Evolutionary conservation across 2,888 invertebrate genomes (phyloP).

Genomic region (Stenoptilia bipunctidactyla): DNA sequence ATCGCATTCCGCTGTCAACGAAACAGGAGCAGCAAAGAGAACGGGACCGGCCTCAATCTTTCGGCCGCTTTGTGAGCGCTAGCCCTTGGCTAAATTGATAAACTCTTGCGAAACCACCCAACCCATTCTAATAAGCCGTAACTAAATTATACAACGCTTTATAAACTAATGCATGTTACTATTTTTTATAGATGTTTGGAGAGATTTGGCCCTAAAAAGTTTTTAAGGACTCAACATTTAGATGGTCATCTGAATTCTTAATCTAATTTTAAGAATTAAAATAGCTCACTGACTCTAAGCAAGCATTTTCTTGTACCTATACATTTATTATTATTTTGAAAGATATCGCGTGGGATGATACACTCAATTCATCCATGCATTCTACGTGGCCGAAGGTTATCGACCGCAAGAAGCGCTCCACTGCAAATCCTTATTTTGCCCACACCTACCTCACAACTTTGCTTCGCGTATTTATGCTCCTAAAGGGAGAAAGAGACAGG

Average conservation of each 20-base stretch:
- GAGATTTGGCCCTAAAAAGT: too few relatives aligned
- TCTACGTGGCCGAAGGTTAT: slow-evolving; percentile 40
- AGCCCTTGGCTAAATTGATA: slow-evolving; percentile 62
- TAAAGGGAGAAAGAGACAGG: slow-evolving; percentile 4
- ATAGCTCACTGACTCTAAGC: too few relatives aligned
- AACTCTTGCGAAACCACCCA: slow-evolving; percentile 64
- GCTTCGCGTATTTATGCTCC: slow-evolving; percentile 14
- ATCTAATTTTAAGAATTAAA: too few relatives aligned
- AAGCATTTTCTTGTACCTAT: too few relatives aligned
- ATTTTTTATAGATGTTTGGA: too few relatives aligned
- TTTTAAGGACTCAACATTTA: too few relatives aligned
- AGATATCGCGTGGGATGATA: not conserved
- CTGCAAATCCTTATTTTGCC: slow-evolving; percentile 51
- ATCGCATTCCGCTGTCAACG: slow-evolving; percentile 56
- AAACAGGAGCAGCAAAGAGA: slow-evolving; percentile 55
- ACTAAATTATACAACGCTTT: slow-evolving; percentile 34
- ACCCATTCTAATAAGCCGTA: slow-evolving; percentile 57
- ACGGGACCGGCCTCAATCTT: slow-evolving; percentile 42
- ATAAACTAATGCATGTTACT: slow-evolving; percentile 1
- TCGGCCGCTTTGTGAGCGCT: slow-evolving; percentile 43
- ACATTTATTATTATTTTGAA: too few relatives aligned
- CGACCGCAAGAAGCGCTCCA: slow-evolving; percentile 50
- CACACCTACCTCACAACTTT: slow-evolving; percentile 24
- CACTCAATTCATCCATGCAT: slow-evolving; percentile 38
- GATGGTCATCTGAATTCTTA: too few relatives aligned